Percentiles rank a stretch among this genome's conserved stretches.
phyloP scores from a whole-genome alignment of 2,888 invertebrate species.

The Protodeltote pygarga region DNA sequence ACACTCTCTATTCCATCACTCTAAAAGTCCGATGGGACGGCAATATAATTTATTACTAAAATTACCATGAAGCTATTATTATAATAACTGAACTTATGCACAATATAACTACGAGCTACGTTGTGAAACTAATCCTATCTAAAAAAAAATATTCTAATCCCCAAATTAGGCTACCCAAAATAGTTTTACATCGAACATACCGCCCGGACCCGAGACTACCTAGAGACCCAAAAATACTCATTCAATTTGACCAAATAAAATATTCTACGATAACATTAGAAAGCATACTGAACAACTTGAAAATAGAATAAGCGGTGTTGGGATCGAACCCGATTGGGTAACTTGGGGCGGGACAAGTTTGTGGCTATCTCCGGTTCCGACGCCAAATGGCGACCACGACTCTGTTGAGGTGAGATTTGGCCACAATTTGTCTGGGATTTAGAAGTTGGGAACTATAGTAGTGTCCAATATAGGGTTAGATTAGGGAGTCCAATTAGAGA shows the following conservation, averaged over 20 bases:
- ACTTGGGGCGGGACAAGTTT: constrained; percentile 59
- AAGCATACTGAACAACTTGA: constrained; percentile 17
- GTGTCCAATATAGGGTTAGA: not conserved
- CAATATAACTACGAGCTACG: no score
- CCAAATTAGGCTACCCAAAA: no score
- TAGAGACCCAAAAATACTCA: constrained; percentile 9
- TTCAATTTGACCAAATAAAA: constrained; percentile 11
- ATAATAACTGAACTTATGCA: no score
- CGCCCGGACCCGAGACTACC: no score
- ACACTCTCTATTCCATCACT: no score
- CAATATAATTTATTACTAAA: no score
- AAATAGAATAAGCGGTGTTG: constrained; percentile 58
- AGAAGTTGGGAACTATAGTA: constrained; percentile 21
- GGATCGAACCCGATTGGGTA: constrained; percentile 54
- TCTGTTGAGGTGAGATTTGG: constrained; percentile 47
- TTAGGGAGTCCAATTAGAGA: not conserved
- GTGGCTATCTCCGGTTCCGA: constrained; percentile 61
- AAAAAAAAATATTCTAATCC: no score
- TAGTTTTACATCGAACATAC: no score
- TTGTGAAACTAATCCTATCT: no score
- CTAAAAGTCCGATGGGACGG: no score
- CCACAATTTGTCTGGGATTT: constrained; percentile 27
- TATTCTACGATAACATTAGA: constrained; percentile 11
- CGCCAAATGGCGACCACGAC: constrained; percentile 63
- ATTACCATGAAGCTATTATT: no score